Evolutionary conservation across 2,113 vertebrate species (phyloP).

Genomic region (Nothobranchius kuhntae): DNA sequence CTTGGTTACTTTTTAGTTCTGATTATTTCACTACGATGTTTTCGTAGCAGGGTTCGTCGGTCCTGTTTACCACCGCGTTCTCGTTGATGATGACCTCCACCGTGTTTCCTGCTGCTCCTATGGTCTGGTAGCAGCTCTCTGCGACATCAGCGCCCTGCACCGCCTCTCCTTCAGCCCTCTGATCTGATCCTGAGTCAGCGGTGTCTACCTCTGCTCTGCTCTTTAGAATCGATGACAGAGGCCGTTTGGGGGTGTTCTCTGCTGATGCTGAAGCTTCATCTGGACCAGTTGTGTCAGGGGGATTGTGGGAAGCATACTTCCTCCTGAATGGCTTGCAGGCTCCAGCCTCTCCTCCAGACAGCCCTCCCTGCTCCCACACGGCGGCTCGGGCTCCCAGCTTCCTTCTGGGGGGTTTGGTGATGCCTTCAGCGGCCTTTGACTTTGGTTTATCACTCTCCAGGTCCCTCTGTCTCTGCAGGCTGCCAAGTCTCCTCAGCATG

Average conservation of each 20-base stretch:
- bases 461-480: constrained; percentile 84
- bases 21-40: constrained; percentile 77
- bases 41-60: constrained; percentile 88
- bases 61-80: constrained; percentile 29
- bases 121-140: constrained; percentile 66
- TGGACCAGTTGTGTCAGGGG: constrained; percentile 21
- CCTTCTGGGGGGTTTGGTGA: constrained; percentile 85
- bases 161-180: constrained; percentile 5
- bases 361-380: constrained; percentile 69
- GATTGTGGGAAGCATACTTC: constrained; percentile 52
- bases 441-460: constrained; percentile 69
- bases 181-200: constrained; percentile 20
- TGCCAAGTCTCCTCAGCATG: constrained; percentile 85
- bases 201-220: constrained; percentile 66
- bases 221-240: constrained; percentile 71
- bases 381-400: constrained; percentile 77
- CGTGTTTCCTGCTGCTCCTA: constrained; percentile 48
- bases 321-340: constrained; percentile 65
- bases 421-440: constrained; percentile 60
- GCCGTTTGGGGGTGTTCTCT: constrained; percentile 56
- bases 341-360: constrained; percentile 41
- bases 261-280: constrained; percentile 49
- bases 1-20: constrained; percentile 17
- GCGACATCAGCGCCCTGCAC: not conserved
- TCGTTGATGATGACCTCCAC: constrained; percentile 64